Base-by-base conservation (phyloP, 2,888 invertebrate species). In the Drosophila austrosaltans region DNA sequence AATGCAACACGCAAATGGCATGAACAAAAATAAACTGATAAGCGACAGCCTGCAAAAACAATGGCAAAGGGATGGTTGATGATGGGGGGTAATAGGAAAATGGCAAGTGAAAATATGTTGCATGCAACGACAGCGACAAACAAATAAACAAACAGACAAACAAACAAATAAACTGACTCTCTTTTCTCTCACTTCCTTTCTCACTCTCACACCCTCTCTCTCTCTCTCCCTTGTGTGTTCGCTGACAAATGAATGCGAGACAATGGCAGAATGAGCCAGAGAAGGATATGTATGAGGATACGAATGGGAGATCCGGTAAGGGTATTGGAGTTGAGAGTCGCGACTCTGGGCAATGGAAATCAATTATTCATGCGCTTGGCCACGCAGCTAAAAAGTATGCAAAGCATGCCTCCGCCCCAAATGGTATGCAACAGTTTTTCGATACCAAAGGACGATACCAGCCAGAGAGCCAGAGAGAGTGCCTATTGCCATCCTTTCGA, bases 311-410 rank as follows among this genome's bases (percentile, higher is more conserved):
- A 53, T 36, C 61, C 44, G 63, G n/a, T 32, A 1, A 3, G 53
- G 42, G 32, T 48, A 22, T 22, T 30, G 61, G 30, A 30, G 30
- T 30, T 16, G 57, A 40, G 58, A 68, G 39, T 20, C 69, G 66
- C 73, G 48, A 66, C 69, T 72, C 72, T 77, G 66, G 74, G 83
- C 79, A 76, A 88, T 89, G 85, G 88, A 89, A 81, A 89, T 89
- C 90, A 89, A 89, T 89, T 89, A 85, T 89, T 89, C 87, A 89
- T 89, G 73, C 82, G 84, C 89, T 79, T 73, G 78, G 75, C 75
- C 82, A 84, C 81, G 73, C 73, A 72, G 84, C 85, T 83, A 74
- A 77, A 82, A 81, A 82, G 81, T 82, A 82, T 82, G 82, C 82
- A 75, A 77, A 76, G 79, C 75, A 81, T 82, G 56, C 69, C 67